These are phyloP conservation scores for Nasua narica DNA, from an alignment of 2,797 vertebrate species.

Conservation along the genomic window DNA sequence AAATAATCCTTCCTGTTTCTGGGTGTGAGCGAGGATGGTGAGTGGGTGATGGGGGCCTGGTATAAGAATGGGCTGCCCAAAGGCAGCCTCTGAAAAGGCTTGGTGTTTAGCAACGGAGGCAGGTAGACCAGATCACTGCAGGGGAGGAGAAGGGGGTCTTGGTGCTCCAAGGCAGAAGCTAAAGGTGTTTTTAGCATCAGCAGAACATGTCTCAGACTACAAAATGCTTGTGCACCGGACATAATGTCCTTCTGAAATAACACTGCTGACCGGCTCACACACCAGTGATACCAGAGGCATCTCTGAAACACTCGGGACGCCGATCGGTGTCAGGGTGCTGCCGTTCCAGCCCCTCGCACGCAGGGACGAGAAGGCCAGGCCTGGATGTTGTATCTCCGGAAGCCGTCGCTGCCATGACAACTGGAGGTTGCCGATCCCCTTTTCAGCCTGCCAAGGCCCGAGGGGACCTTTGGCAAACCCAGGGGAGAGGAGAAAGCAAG, in stretches of 20 bases:
- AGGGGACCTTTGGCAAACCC: not conserved
- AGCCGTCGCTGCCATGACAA: constrained; percentile 2
- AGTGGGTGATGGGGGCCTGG: not conserved
- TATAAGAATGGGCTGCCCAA: not conserved
- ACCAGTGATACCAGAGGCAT: not conserved
- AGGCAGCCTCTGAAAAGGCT: not conserved
- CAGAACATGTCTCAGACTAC: too few species aligned
- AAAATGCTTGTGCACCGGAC: too few species aligned
- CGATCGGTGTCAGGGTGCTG: not conserved
- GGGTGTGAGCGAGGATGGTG: not conserved
- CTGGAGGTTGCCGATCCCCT: not conserved
- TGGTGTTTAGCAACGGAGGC: not conserved
- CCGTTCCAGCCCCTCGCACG: not conserved
- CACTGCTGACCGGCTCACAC: not conserved
- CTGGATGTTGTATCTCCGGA: not conserved
- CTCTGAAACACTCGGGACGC: not conserved
- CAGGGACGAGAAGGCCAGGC: not conserved
- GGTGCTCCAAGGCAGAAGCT: not conserved
- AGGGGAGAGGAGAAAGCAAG: not conserved
- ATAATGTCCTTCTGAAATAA: not conserved
- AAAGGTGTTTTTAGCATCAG: not conserved
- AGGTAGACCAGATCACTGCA: not conserved
- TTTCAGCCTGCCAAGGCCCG: not conserved
- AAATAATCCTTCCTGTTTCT: not conserved
- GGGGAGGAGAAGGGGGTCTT: not conserved